Conservation (phyloP, 2,113 vertebrate species). For the Pao palembangensis region DNA sequence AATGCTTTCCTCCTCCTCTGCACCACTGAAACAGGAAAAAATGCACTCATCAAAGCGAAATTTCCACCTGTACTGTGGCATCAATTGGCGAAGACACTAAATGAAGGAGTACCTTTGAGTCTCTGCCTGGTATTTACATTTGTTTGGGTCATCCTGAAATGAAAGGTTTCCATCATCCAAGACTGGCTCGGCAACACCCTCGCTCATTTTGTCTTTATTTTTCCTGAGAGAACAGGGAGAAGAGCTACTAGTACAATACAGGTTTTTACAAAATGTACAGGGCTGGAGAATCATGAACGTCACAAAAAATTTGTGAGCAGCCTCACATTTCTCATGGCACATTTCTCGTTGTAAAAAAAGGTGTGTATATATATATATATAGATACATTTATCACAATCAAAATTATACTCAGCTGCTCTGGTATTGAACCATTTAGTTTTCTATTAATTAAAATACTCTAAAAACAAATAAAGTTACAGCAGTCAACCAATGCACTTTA, state of each 20-base stretch:
- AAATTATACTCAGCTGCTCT: too few species aligned
- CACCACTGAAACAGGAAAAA: constrained; percentile 50
- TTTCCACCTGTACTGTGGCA: too few species aligned
- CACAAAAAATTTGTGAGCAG: too few species aligned
- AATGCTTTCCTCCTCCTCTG: constrained; percentile 81
- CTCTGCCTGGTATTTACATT: constrained; percentile 82
- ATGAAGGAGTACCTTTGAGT: constrained; percentile 78
- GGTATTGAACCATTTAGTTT: too few species aligned
- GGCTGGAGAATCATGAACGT: too few species aligned
- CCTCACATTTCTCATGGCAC: too few species aligned
- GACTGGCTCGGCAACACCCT: constrained; percentile 65
- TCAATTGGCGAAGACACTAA: too few species aligned
- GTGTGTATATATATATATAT: too few species aligned
- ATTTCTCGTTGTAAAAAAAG: too few species aligned
- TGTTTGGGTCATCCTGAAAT: constrained; percentile 84
- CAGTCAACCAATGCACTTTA: neutral
- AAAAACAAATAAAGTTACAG: neutral
- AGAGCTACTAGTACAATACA: neutral
- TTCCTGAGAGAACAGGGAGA: constrained; percentile 36
- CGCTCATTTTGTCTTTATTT: constrained; percentile 54
- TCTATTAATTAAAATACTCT: neutral
- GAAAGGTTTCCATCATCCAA: constrained; percentile 81
- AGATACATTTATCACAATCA: too few species aligned
- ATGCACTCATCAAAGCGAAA: neutral
- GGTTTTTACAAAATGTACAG: neutral